Conservation (phyloP, 2,888 invertebrate genomes). For the Apotomis betuletana region DNA sequence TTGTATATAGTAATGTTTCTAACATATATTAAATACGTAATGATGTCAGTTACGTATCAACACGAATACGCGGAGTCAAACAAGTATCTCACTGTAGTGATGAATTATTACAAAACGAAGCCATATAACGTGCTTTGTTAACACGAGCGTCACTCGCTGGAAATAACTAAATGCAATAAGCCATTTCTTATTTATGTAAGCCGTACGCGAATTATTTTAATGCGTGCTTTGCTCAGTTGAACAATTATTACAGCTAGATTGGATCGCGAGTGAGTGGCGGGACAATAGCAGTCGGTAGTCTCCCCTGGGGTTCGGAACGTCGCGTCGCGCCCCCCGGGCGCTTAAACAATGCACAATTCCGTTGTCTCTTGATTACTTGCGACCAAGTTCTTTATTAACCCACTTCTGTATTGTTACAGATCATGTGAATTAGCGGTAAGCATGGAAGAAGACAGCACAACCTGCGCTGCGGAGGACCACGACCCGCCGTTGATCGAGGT, state of each 20-base stretch:
- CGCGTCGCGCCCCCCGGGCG: slow-evolving; percentile 55
- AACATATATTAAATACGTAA: too few species aligned
- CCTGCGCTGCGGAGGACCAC: slow-evolving; percentile 54
- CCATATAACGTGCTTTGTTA: slow-evolving; percentile 49
- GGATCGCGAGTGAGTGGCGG: slow-evolving; percentile 48
- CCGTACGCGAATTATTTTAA: slow-evolving; percentile 3
- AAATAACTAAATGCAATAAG: slow-evolving; percentile 45
- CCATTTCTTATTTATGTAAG: slow-evolving; percentile 38
- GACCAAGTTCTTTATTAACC: slow-evolving; percentile 42
- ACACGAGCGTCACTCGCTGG: slow-evolving; percentile 53
- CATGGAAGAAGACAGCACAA: slow-evolving; percentile 71
- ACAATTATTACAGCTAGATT: slow-evolving; percentile 23
- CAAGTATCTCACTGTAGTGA: slow-evolving; percentile 51
- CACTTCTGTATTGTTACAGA: slow-evolving; percentile 71
- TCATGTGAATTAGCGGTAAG: slow-evolving; percentile 69
- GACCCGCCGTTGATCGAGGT: slow-evolving; percentile 53
- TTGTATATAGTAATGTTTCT: too few species aligned
- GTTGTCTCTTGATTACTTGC: slow-evolving; percentile 62
- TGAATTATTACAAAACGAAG: slow-evolving; percentile 57
- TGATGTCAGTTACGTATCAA: slow-evolving; percentile 22
- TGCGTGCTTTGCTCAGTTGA: slow-evolving; percentile 40
- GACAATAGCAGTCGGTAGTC: slow-evolving; percentile 61
- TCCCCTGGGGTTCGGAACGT: slow-evolving; percentile 59
- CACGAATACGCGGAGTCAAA: slow-evolving; percentile 44
- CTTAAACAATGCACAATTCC: slow-evolving; percentile 63